Evolutionary conservation across 2,888 invertebrate species (phyloP), one percentile per base, ranked within the genome.

Genomic region (Ditylenchus weischeri): DNA sequence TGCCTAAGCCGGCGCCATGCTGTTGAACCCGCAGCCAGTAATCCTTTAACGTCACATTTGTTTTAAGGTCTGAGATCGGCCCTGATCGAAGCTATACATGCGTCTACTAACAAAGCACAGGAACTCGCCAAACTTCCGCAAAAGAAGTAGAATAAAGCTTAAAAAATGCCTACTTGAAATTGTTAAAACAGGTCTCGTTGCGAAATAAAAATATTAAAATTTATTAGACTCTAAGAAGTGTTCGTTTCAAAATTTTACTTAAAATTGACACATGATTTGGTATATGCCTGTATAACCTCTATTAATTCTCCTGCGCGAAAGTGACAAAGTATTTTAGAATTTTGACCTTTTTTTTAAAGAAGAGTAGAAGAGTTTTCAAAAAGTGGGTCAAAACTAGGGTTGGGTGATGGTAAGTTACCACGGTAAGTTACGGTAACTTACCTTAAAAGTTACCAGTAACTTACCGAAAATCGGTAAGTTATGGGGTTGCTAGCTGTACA

Each of bases 71-170:
- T 81, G 58, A 74, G 81, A 10, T 76, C 75, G 4, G 75, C 75
- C 0, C 69, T 81, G 19, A 81, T 81, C 18, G 81, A 81, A 61
- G 79, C 80, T 7, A 75, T 81, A 18, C 68, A 70, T 48, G 77
- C 78, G 13, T 66, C 78, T 18, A 71, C 69, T 0, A 70, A 73
- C 4, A 65, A 76, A 13, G 75, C 76, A 35, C 65, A 72, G 23
- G 62, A 71, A 11, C 67, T 78, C 64, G 60, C 73, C n/a, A 60
- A 62, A 65, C 18, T 59, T 21, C 47, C 43, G 35, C 38, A 47
- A 19, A 35, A 49, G 1, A 18, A 54, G 29, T 54, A 64, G 15
- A 64, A n/a, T 11, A 48, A 62, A 15, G n/a, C 10, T 48, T n/a
- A 23, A 47, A 35, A 18, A 29, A 47, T 35, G 47, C 13, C 19